Base-by-base conservation (phyloP, 1,140 invertebrate genomes). In the Drosophila triauraria region DNA sequence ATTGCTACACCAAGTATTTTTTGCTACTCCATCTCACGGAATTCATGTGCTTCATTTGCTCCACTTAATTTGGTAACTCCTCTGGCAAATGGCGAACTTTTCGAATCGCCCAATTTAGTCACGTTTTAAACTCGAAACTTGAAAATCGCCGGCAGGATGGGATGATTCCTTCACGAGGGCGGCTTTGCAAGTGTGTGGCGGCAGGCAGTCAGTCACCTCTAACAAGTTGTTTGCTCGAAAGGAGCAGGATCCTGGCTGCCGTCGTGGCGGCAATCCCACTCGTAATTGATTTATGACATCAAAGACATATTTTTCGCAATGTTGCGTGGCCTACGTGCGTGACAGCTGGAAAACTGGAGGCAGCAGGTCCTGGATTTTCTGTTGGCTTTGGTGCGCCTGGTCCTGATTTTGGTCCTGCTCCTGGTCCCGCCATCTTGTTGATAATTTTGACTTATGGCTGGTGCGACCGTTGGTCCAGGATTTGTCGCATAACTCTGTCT, bases 301-400 rank as follows among this genome's bases (percentile, higher is more conserved):
- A 92, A 92, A 91, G 91, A 91, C 91, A 92, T 91, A 92, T 92
- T 92, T 92, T 91, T 91, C 86, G 91, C 86, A 91, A 91, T 92
- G 91, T 92, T 92, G 91, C 91, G 86, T 91, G 86, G 81, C 84
- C 84, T 84, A 88, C 91, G 91, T 92, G 86, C 91, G 91, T 92
- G 91, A 92, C 91, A 91, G 86, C 71, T 81, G 79, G 53, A 40
- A 56, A 56, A 67, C 77, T 65, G 61, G 13, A 56, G 53, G 42
- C 38, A 48, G 46, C 54, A 64, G 35, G 43, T 30, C 43, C 65
- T 35, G 68, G 63, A 5, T 17, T 40, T 25, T 7, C 32, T 46
- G 30, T 43, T 44, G 56, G 43, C n/a, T 38, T 32, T 62, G 53
- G 71, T 43, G 70, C 43, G 70, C 27, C 67, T 62, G 68, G 65